Percentiles rank a stretch among this genome's conserved stretches.
Conservation (phyloP, 2,797 vertebrate genomes). For the Muscicapa comitata region DNA sequence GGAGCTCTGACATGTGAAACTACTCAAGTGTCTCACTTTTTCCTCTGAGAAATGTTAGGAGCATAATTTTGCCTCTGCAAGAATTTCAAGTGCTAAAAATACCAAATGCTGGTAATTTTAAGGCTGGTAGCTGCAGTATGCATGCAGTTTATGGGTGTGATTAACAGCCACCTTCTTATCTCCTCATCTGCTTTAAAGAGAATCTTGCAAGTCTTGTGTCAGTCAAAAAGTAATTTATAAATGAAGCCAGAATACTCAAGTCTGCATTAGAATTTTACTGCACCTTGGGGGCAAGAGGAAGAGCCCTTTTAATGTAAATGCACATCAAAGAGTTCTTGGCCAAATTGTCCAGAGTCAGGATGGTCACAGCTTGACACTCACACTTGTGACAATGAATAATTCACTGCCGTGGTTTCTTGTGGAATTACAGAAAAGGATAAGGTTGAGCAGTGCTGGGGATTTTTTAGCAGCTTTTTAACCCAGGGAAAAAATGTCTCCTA, state of each 20-base stretch:
- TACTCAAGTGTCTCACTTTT: neutral
- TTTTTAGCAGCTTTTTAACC: neutral
- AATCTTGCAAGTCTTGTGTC: neutral
- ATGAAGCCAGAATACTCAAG: neutral
- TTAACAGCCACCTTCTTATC: conserved; percentile 12
- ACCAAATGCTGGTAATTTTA: neutral
- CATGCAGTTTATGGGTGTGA: neutral
- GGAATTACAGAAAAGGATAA: neutral
- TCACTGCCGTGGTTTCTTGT: neutral
- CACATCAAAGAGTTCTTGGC: neutral
- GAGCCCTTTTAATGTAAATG: neutral
- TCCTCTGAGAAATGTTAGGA: neutral
- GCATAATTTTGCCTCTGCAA: neutral
- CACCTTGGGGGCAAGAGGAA: neutral
- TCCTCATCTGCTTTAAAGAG: neutral
- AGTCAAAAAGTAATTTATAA: conserved; percentile 17
- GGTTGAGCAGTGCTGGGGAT: neutral
- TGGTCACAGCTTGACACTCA: neutral
- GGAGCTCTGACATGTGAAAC: neutral
- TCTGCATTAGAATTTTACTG: neutral
- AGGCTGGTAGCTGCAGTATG: neutral
- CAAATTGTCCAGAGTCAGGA: neutral
- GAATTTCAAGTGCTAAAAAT: conserved; percentile 25
- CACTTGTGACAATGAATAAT: neutral
- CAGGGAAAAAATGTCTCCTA: accelerated